Conservation (phyloP, 2,888 invertebrate species). For the Neoscelio sp. region DNA sequence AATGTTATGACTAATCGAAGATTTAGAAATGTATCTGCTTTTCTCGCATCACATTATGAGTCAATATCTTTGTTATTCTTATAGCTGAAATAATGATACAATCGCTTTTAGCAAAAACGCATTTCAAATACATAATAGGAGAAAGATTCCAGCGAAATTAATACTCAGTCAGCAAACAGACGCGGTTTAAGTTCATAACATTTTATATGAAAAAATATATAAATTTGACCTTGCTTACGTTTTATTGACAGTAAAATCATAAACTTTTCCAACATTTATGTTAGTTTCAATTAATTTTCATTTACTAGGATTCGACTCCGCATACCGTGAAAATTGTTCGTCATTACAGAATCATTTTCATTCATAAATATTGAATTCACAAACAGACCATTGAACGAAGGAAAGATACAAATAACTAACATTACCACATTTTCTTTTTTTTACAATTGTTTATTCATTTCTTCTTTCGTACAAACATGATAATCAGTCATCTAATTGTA, state of each 20-base stretch:
- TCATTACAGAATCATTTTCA: slow-evolving; percentile 5
- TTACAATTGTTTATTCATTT: slow-evolving; percentile 79
- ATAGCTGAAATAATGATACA: no score
- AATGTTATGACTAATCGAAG: no score
- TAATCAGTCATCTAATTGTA: slow-evolving; percentile 47
- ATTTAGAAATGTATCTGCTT: no score
- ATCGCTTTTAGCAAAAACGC: no score
- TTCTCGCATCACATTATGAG: no score
- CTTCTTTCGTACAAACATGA: slow-evolving; percentile 75
- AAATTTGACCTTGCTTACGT: slow-evolving; percentile 8
- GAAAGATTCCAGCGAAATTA: no score
- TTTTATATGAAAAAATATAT: not conserved
- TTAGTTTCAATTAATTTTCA: not conserved
- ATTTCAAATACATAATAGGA: no score
- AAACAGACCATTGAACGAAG: not conserved
- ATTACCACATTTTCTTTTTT: slow-evolving; percentile 12
- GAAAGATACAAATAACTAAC: slow-evolving; percentile 1
- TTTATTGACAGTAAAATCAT: not conserved
- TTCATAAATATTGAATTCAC: not conserved
- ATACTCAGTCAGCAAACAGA: no score
- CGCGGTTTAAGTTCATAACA: no score
- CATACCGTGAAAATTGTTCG: slow-evolving; percentile 16
- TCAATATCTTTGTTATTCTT: no score
- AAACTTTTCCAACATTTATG: not conserved
- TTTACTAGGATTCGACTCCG: no score